Evolutionary conservation across 2,113 vertebrate species (phyloP).

Genomic region (Bolborhynchus lineola): DNA sequence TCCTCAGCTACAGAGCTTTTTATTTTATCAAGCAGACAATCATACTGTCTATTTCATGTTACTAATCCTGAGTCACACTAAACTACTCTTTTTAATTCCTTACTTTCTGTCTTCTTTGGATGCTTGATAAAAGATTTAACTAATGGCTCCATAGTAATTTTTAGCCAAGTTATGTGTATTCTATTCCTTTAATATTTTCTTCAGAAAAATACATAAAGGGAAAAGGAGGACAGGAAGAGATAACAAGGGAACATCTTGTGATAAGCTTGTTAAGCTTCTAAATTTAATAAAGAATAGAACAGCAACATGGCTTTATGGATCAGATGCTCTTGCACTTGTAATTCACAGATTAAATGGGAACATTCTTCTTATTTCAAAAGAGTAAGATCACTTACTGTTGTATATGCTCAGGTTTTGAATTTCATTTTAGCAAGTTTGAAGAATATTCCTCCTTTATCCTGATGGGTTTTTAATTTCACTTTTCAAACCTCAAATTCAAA

Average conservation of each 20-base stretch:
- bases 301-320: not conserved
- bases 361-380: not conserved
- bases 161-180: not conserved
- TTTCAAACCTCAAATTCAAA: not conserved
- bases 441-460: not conserved
- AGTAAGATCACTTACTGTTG: not conserved
- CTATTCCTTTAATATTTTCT: not conserved
- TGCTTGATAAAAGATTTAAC: not conserved
- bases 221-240: not conserved
- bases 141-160: not conserved
- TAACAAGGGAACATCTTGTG: not conserved
- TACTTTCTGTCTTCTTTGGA: not conserved
- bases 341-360: not conserved
- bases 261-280: slow-evolving; percentile 22
- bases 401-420: not conserved
- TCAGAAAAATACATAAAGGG: not conserved
- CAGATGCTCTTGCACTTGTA: not conserved
- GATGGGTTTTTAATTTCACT: slow-evolving; percentile 6
- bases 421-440: not conserved
- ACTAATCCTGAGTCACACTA: not conserved
- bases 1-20: not conserved
- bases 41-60: not conserved
- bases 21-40: not conserved
- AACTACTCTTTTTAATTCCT: not conserved
- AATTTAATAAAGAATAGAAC: slow-evolving; percentile 28